Evolutionary conservation across 2,888 invertebrate genomes (phyloP), one percentile per base, ranked within the genome.

Genomic region (Aromia moschata): DNA sequence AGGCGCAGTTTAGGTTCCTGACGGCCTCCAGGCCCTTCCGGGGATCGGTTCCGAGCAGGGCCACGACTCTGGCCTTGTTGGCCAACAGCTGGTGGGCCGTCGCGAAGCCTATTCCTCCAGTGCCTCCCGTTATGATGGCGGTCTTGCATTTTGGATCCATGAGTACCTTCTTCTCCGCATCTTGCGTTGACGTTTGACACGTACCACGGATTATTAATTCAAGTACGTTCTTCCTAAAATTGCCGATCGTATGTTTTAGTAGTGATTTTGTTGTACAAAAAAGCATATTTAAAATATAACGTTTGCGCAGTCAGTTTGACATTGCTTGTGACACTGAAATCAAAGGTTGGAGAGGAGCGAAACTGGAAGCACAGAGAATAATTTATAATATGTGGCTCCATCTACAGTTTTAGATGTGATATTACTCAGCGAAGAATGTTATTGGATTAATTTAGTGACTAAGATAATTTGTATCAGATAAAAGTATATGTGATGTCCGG

Each of bases 111-210:
- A 82, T 81, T 1, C 82, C 83, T 16, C 77, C 77, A 1, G 80
- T 76, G 12, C 81, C 83, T 2, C 83, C 83, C 11, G 81, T 79
- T n/a, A 83, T 73, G n/a, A 83, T 70, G 1, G 81, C 83, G 11
- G 80, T 77, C 68, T 80, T 82, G 38, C 60, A 59, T 18, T 36
- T 31, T 2, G 57, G 57, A 0, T 64, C 62, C 59, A 62, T 43
- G 5, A 38, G 31, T 17, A 41, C 12, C 1, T 14, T 36, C 31
- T 51, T 54, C 16, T 40, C 52, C 7, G 10, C 17, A 16, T 41
- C 41, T 41, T 41, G 10, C 10, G 7, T 10, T 7, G n/a, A 2
- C 14, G 10, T 15, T 3, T 37, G 5, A 18, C 2, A 25, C 3
- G 25, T 25, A 25, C 25, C 7, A 25, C 25, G 25, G 7, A 25